Evolutionary conservation across 2,113 vertebrate species (phyloP).

Genomic region (Alectura lathami): DNA sequence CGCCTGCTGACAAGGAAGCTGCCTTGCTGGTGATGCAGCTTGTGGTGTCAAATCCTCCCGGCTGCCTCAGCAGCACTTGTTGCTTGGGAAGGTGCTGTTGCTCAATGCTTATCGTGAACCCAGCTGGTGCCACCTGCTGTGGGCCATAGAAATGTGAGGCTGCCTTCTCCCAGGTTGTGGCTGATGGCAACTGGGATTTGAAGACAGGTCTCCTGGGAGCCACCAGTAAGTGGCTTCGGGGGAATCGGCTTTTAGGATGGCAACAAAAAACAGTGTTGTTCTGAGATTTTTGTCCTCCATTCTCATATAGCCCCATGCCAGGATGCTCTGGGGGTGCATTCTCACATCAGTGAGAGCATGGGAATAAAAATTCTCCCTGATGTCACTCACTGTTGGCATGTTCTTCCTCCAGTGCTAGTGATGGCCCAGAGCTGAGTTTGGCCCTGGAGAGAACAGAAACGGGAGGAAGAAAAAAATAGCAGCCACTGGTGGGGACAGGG

Average conservation of each 20-base stretch:
- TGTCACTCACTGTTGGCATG: neutral
- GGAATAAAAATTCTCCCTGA: neutral
- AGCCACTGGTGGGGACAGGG: neutral
- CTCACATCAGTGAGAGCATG: neutral
- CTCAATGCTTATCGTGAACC: neutral
- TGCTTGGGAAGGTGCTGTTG: neutral
- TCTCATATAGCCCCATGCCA: neutral
- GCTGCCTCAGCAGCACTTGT: neutral
- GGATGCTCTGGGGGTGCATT: neutral
- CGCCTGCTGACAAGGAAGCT: neutral
- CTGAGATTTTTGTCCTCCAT: neutral
- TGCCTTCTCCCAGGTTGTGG: neutral
- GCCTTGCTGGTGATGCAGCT: neutral
- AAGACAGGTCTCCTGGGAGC: neutral
- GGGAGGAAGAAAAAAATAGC: neutral
- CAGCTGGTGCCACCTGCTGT: neutral
- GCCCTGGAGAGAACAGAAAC: neutral
- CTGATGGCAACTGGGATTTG: neutral
- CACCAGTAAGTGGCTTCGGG: neutral
- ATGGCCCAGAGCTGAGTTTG: neutral
- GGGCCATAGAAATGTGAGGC: accelerated
- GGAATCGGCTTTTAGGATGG: neutral
- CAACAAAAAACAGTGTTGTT: neutral
- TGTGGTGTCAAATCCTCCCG: neutral
- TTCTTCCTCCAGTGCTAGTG: neutral